Evolutionary conservation across 1,140 invertebrate genomes (phyloP).

Genomic region (Diorhabda sublineata): DNA sequence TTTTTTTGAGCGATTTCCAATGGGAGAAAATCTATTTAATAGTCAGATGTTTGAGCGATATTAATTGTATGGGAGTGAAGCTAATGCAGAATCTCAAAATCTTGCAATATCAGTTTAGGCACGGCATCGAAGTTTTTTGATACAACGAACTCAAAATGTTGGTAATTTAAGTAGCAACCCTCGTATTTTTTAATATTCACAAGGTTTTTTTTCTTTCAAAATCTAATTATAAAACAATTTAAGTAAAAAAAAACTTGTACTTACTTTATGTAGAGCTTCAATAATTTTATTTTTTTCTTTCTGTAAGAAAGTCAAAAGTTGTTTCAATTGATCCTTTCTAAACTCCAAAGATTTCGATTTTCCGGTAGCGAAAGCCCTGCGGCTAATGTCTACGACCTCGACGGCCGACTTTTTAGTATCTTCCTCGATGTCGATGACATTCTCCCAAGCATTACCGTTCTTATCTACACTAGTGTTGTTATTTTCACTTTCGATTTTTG

Average conservation of each 20-base stretch:
- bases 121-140: too few species aligned
- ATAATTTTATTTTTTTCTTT: slow-evolving; percentile 73
- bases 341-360: slow-evolving; percentile 72
- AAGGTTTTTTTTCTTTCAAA: too few species aligned
- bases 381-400: slow-evolving; percentile 22
- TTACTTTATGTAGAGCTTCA: slow-evolving; percentile 61
- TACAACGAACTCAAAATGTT: too few species aligned
- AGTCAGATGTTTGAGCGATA: too few species aligned
- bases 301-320: slow-evolving; percentile 69
- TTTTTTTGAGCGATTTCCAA: too few species aligned
- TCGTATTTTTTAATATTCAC: too few species aligned
- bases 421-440: slow-evolving; percentile 12
- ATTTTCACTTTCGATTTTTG: slow-evolving; percentile 21
- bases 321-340: slow-evolving; percentile 74
- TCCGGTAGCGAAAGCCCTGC: slow-evolving; percentile 59
- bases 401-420: slow-evolving; percentile 14
- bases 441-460: slow-evolving; percentile 17
- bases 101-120: too few species aligned
- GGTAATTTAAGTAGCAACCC: too few species aligned
- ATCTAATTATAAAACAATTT: background rate
- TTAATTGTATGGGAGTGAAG: too few species aligned
- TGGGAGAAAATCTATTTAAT: too few species aligned
- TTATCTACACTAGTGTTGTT: background rate
- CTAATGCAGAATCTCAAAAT: too few species aligned
- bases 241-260: background rate